Evolutionary conservation across 2,797 vertebrate genomes (phyloP), one percentile per base, ranked within the genome.

Genomic region (Xiphorhynchus erythropygius): DNA sequence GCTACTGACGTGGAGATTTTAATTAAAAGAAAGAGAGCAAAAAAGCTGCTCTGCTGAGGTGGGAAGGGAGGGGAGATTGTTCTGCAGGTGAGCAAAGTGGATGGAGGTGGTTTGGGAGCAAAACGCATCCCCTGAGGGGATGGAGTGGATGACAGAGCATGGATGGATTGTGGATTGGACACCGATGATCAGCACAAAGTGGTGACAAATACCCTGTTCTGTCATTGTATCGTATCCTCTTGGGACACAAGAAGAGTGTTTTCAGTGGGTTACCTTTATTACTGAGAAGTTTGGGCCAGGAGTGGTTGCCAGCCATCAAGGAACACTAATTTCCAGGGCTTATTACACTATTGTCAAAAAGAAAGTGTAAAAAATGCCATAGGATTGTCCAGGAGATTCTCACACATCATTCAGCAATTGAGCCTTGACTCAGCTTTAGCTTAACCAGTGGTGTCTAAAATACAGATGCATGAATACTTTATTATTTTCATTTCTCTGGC

Each of bases 1-100:
- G 92, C 89, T 91, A 91, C 95, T 96, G 94, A 95, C 44, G 39
- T 59, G 57, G 57, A 82, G 49, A 89, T 87, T 95, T 96, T 96
- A 96, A 97, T 95, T 96, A 94, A 95, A 77, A 74, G 74, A 62
- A 74, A 89, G n/a, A 52, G 63, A 87, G 88, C 81, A 92, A 95
- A 96, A 85, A 19, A 39, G 41, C 63, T 70, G 39, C 32, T 70
- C 49, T 76, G 42, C 71, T 77, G 32, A 67, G 56, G 42, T 6
- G 32, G 50, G 59, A 63, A 64, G 62, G 1, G 13, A 67, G 17
- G 73, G 25, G 79, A 86, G 37, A 28, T 25, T 46, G 30, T 25
- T 59, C 39, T 56, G 53, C 68, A 92, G 82, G 92, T 95, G 79
- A 73, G 15, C 11, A 63, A 65, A 18, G 47, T 2, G 1, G 32